These are phyloP conservation scores for Callopanchax toddi DNA, from an alignment of 2,113 vertebrate genomes.

Conservation along the genomic window DNA sequence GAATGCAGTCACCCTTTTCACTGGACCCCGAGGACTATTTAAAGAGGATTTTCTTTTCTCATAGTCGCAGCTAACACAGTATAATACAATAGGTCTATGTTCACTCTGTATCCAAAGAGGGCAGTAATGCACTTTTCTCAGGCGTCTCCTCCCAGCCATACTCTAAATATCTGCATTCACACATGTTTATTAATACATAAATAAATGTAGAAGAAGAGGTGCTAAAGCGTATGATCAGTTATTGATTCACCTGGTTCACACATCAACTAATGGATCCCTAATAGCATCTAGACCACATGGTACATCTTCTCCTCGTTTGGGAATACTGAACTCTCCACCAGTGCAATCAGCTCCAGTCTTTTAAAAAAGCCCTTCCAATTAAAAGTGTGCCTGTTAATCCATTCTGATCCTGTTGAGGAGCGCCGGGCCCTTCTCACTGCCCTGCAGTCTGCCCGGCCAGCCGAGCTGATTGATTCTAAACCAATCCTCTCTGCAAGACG, in stretches of 20 bases:
- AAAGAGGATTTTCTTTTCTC: slow-evolving; percentile 8
- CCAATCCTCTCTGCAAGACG: slow-evolving; percentile 71
- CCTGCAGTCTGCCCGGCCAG: slow-evolving; percentile 80
- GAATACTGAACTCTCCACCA: slow-evolving; percentile 48
- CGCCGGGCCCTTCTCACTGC: slow-evolving; percentile 80
- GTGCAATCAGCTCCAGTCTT: slow-evolving; percentile 56
- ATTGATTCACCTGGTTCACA: slow-evolving; percentile 19
- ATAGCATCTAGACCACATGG: slow-evolving; percentile 35
- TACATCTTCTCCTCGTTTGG: slow-evolving; percentile 20
- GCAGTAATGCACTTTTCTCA: slow-evolving; percentile 48
- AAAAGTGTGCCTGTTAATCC: slow-evolving; percentile 86
- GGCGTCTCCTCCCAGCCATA: background rate
- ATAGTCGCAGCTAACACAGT: slow-evolving; percentile 22
- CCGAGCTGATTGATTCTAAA: slow-evolving; percentile 85
- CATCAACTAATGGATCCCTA: slow-evolving; percentile 27
- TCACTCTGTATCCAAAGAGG: slow-evolving; percentile 50
- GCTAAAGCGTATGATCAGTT: slow-evolving; percentile 1
- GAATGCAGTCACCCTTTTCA: slow-evolving; percentile 46
- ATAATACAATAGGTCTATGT: slow-evolving; percentile 9
- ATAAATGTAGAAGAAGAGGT: background rate
- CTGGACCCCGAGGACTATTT: slow-evolving; percentile 42
- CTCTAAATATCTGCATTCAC: slow-evolving; percentile 1
- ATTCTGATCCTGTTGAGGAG: slow-evolving; percentile 84
- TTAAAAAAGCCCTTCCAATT: slow-evolving; percentile 70
- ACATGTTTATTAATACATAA: too few relatives aligned